Percentiles rank a stretch among this genome's conserved stretches.
Conservation (phyloP, 1,140 invertebrate genomes). For the Drosophila albomicans region DNA sequence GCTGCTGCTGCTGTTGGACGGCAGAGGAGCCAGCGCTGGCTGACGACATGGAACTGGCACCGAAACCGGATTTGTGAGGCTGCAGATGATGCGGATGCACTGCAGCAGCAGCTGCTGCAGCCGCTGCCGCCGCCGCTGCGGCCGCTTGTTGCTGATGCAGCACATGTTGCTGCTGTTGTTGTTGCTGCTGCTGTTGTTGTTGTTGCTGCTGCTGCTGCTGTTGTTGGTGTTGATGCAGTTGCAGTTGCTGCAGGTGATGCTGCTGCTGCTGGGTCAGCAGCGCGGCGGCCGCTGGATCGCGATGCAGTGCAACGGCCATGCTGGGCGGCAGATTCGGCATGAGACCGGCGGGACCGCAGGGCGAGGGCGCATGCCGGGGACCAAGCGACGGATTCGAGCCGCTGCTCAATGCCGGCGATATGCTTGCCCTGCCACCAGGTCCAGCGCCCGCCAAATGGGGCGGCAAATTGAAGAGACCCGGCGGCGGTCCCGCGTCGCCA, state of each 20-base stretch:
- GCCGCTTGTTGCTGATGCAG: conserved; percentile 74
- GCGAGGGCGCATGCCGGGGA: conserved; percentile 79
- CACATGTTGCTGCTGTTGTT: conserved; percentile 71
- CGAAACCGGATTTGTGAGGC: conserved; percentile 68
- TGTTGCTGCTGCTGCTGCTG: conserved; percentile 84
- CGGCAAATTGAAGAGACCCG: conserved; percentile 81
- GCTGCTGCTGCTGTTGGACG: conserved; percentile 49
- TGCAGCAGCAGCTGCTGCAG: conserved; percentile 78
- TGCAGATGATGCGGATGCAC: conserved; percentile 55
- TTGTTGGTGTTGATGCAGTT: conserved; percentile 74
- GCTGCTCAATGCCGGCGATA: conserved; percentile 78
- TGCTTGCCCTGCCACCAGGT: conserved; percentile 55
- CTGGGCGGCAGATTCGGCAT: conserved; percentile 77
- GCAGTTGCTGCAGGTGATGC: conserved; percentile 64
- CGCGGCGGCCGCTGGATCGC: conserved; percentile 83
- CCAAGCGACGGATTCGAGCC: conserved; percentile 64
- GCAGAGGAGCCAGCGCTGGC: conserved; percentile 38
- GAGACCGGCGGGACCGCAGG: conserved; percentile 73
- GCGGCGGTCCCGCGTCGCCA: conserved; percentile 86
- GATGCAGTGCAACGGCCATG: conserved; percentile 78
- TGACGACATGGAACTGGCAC: conserved; percentile 65
- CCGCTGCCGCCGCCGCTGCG: conserved; percentile 71
- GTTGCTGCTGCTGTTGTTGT: conserved; percentile 61
- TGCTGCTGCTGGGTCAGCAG: conserved; percentile 85
- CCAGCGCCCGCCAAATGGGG: conserved; percentile 65